Evolutionary conservation across 2,797 vertebrate genomes (phyloP).

Genomic region (Danio tinwini): DNA sequence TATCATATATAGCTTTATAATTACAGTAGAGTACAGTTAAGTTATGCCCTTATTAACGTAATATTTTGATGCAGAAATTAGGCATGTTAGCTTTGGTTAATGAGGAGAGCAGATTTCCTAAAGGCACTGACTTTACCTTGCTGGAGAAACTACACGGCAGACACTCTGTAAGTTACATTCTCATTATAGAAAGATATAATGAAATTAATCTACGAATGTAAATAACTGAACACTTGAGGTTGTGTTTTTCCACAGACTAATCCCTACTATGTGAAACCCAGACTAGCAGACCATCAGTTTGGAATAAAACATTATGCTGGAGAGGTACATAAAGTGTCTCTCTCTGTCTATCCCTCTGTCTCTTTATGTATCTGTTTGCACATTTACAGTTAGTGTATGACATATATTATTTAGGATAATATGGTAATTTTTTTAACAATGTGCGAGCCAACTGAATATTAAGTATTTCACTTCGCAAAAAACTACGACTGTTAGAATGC

Average conservation of each 20-base stretch:
- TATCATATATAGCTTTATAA: too few species aligned
- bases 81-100: constrained; percentile 91
- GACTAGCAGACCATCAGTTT: constrained; percentile 93
- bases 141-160: constrained; percentile 92
- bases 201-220: constrained; percentile 16
- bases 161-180: constrained; percentile 82
- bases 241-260: constrained; percentile 81
- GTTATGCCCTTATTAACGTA: constrained; percentile 2
- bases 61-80: constrained; percentile 81
- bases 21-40: neutral
- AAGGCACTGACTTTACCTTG: constrained; percentile 93
- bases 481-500: too few species aligned
- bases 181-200: constrained; percentile 21
- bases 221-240: neutral
- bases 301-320: constrained; percentile 94
- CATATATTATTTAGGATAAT: too few species aligned
- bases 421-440: too few species aligned
- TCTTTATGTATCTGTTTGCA: neutral
- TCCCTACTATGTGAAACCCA: constrained; percentile 90
- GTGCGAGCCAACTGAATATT: too few species aligned
- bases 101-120: constrained; percentile 94
- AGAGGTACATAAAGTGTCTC: constrained; percentile 77
- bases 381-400: constrained; percentile 14
- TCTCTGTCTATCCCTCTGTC: neutral
- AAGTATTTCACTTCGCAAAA: too few species aligned